Conservation (phyloP, 1,140 invertebrate genomes). For the Chironomus striatipennis region DNA sequence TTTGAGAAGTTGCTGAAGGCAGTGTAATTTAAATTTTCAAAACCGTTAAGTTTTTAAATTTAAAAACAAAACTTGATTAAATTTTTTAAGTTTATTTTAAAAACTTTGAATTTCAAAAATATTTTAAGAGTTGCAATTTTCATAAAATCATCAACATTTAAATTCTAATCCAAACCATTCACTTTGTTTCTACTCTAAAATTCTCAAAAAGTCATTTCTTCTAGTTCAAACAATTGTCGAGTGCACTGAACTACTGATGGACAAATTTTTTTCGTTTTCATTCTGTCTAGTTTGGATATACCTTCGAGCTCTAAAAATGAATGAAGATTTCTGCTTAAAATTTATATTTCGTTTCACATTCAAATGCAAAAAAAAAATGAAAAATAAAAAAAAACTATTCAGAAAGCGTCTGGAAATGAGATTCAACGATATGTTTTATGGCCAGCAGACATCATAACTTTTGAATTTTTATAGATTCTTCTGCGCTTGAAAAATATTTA, state of each 20-base stretch:
- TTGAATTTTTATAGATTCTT: conserved; percentile 14
- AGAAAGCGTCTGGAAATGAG: background rate
- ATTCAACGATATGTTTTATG: conserved; percentile 2
- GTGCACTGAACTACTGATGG: conserved; percentile 1
- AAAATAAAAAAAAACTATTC: background rate
- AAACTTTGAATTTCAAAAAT: no score
- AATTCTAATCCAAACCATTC: no score
- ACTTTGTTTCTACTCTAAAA: no score
- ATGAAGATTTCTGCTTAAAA: background rate
- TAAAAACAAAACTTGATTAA: no score
- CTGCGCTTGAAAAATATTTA: conserved; percentile 3
- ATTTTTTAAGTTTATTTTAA: no score
- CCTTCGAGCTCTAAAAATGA: background rate
- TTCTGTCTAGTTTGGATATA: background rate
- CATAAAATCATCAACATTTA: background rate
- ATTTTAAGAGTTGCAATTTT: no score
- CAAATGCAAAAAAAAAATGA: background rate
- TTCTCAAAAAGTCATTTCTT: no score
- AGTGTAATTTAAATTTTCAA: no score
- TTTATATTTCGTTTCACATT: background rate
- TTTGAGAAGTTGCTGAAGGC: no score
- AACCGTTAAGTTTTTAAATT: no score
- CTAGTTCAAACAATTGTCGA: no score
- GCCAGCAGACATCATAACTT: conserved; percentile 17
- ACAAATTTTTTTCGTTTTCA: background rate